Evolutionary conservation across 1,140 invertebrate species (phyloP), one percentile per base, ranked within the genome.

Genomic region (Antheraea pernyi): DNA sequence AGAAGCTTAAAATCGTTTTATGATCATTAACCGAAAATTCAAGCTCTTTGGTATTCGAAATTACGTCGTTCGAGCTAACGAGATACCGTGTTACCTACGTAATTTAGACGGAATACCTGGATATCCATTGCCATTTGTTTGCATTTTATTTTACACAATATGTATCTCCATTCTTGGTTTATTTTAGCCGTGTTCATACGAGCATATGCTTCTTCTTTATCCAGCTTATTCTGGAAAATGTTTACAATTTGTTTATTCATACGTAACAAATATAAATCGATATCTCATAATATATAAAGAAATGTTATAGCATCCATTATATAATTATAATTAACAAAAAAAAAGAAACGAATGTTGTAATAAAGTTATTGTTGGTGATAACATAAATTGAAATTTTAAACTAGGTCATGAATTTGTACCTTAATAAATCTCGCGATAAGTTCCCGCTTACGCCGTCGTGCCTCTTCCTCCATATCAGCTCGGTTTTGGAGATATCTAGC

Each of bases 121-220:
- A 96, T 93, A 65, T 96, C 94, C 11, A 94, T 84, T 37, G 95
- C 93, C 83, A 97, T 93, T 80, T 97, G 95, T 59, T 94, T 94
- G 72, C 95, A 95, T 93, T 97, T 97, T 60, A 95, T 94, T 87
- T 94, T 94, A 7, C 96, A 93, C 64, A 97, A 88, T 71, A 96
- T 94, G 59, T 94, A 95, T 66, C 96, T 94, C 96, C 96, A 97
- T 82, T 96, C 95, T 88, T 97, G 95, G 81, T 97, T 97, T 19
- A 97, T 95, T 91, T 97, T 97, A 0, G 96, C 96, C 71, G 95
- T 94, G 83, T 97, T 97, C 39, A 97, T 89, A 67, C 96, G 94
- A 0, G 95, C 93, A 85, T 96, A 97, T 7, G 94, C 93, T 86
- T 97, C 96, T 83, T 97, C 97, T 61, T 94, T 95, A 84, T 95